Percentiles rank a stretch among this genome's conserved stretches.
Evolutionary conservation across 1,140 invertebrate genomes (phyloP).

Genomic region (Micrasema longulum): DNA sequence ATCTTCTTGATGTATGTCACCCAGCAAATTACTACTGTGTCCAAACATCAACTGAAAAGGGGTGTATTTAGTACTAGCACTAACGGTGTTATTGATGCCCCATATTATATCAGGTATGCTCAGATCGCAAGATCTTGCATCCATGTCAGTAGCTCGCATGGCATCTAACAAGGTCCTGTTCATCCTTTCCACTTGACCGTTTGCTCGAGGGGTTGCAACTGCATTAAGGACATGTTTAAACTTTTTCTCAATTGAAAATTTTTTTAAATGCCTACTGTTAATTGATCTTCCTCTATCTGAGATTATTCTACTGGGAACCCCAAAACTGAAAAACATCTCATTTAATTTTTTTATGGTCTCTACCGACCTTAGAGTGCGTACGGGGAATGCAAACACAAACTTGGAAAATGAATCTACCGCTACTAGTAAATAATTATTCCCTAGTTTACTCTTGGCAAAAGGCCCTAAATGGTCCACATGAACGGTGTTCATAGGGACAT

Average conservation of each 20-base stretch:
- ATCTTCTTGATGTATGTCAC: not conserved
- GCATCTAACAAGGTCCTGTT: constrained; percentile 3
- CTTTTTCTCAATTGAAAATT: not conserved
- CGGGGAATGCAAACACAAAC: not conserved
- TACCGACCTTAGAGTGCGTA: not conserved
- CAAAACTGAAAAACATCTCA: not conserved
- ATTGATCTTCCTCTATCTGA: not conserved
- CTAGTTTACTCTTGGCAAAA: not conserved
- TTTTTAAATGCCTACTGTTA: not conserved
- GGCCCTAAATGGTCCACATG: not conserved
- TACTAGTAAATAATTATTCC: not conserved
- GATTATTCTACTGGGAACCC: not conserved
- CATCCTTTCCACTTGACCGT: not conserved
- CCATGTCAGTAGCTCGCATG: not conserved
- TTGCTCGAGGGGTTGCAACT: not conserved
- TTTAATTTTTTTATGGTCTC: not conserved
- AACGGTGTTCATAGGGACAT: not conserved
- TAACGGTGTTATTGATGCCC: not conserved
- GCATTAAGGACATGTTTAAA: not conserved
- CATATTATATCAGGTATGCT: not conserved
- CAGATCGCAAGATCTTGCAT: not conserved
- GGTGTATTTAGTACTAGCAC: constrained; percentile 2
- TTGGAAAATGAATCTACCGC: not conserved
- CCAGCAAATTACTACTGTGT: not conserved
- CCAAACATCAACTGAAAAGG: constrained; percentile 2